Base-by-base conservation (phyloP, 2,888 invertebrate genomes). In the Nasonovia ribisnigri region DNA sequence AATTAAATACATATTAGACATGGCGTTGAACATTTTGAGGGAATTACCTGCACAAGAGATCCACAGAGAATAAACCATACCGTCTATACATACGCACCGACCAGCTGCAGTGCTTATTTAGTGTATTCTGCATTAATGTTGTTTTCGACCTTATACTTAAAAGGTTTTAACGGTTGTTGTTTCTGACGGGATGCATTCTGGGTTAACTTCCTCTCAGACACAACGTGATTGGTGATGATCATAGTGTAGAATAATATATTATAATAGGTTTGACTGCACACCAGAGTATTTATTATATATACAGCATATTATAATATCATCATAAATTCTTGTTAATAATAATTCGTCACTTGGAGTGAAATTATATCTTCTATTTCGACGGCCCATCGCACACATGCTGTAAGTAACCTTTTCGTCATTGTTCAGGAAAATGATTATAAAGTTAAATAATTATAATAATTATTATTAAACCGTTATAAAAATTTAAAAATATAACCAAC, bases 1-100 rank as follows among this genome's bases (percentile, higher is more conserved):
- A 88, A 88, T 88, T 36, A 88, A 88, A 88, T 88, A 54, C 26
- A 57, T 88, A 57, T 88, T 88, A 88, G 54, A 13, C 29, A 26
- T 29, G 2, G 3, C 13, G 88, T 0, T 10, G 54, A 36, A 51
- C 36, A 36, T 51, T 20, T 88, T 51, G 10, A 51, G 36, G 8
- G 48, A 51, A 88, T 88, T 88, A 36, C 51, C 88, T 11, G 2
- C 51, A 36, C 43, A 88, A 88, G 26, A 20, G 20, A 36, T 20
- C 51, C n/a, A 24, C n/a, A 20, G 51, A 51, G 88, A 88, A 77
- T 77, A 77, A 77, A 13, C 36, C n/a, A 13, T 36, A 36, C 36
- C 77, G 2, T 77, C 6, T 77, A 2, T 8, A 8, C 77, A 24
- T 88, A 48, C 13, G n/a, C 20, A 2, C 5, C 36, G 57, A 77